Evolutionary conservation across 2,888 invertebrate species (phyloP), one percentile per base, ranked within the genome.

Genomic region (Psylliodes chrysocephalus): DNA sequence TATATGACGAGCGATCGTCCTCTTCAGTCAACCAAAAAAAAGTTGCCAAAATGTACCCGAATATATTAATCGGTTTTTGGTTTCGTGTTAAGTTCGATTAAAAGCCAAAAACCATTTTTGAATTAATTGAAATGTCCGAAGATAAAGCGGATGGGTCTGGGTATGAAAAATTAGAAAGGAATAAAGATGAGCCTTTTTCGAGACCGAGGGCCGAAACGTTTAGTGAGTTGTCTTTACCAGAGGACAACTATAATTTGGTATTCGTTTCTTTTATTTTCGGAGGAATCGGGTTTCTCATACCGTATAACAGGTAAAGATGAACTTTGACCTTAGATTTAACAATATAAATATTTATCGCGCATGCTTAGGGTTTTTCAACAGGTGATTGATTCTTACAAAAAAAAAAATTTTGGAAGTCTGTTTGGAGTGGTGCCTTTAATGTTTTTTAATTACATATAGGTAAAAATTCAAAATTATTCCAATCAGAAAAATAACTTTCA

Each of bases 251-350:
- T 81, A 89, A 90, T 81, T 86, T 88, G 54, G 89, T 93, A 64
- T 93, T 92, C 78, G 77, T 90, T 66, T 89, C 91, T 0, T 86
- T 96, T 66, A 86, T 95, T 56, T 85, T 95, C 60, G 94, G 95
- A 22, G 96, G 96, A 12, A 90, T 93, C 70, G 95, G 95, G 42
- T 96, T 96, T 79, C 86, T 96, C 52, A 86, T 96, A 66, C 96
- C 96, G 7, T 96, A 95, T 83, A 95, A 95, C 87, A 95, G 94
- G 94, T 94, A 83, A 42, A 66, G 28, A 19, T 17, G 33, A 22
- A 46, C 38, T 40, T 59, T 52, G 55, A 19, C 28, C 35, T 33
- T 51, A 44, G 22, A 17, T 10, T 2, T 19, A 18, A 38, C 8
- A 19, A 28, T 7, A 42, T 42, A 19, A 18, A 28, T 17, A 51